These are phyloP conservation scores for Cyrtodaria siliqua DNA, from an alignment of 2,888 invertebrate species.

Conservation along the genomic window DNA sequence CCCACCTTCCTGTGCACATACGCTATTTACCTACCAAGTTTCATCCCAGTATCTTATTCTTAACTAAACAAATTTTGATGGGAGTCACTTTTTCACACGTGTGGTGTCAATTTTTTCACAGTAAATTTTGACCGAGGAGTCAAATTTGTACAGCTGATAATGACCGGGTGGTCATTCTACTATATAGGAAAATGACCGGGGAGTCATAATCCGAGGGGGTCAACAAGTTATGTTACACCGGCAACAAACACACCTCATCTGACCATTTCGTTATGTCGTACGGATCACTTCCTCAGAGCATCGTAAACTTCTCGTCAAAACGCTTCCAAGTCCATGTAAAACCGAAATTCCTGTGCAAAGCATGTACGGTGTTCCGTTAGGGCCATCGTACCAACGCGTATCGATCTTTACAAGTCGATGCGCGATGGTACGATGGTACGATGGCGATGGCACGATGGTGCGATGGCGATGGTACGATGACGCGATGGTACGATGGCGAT, in stretches of 20 bases:
- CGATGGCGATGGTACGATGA: too few relatives aligned
- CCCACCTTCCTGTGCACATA: too few relatives aligned
- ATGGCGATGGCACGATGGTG: too few relatives aligned
- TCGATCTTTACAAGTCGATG: too few relatives aligned
- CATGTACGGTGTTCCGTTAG: too few relatives aligned
- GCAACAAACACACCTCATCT: slow-evolving; percentile 6
- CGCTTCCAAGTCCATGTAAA: too few relatives aligned
- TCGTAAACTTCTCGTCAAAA: slow-evolving; percentile 34
- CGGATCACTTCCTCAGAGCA: slow-evolving; percentile 38
- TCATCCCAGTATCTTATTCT: not conserved
- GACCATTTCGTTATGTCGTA: slow-evolving; percentile 33
- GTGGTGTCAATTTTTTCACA: not conserved
- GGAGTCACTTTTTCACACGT: not conserved
- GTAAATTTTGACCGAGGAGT: not conserved
- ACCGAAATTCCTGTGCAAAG: too few relatives aligned
- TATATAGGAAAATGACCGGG: slow-evolving; percentile 10
- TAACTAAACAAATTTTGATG: not conserved
- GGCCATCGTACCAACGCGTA: too few relatives aligned
- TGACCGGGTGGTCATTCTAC: slow-evolving; percentile 5
- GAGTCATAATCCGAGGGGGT: slow-evolving; percentile 17
- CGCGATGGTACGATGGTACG: too few relatives aligned
- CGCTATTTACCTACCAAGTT: too few relatives aligned
- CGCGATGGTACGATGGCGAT: too few relatives aligned
- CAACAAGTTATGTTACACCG: slow-evolving; percentile 37
- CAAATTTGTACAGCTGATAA: not conserved